Base-by-base conservation (phyloP, 2,888 invertebrate species). In the Drepanosiphum platanoidis region DNA sequence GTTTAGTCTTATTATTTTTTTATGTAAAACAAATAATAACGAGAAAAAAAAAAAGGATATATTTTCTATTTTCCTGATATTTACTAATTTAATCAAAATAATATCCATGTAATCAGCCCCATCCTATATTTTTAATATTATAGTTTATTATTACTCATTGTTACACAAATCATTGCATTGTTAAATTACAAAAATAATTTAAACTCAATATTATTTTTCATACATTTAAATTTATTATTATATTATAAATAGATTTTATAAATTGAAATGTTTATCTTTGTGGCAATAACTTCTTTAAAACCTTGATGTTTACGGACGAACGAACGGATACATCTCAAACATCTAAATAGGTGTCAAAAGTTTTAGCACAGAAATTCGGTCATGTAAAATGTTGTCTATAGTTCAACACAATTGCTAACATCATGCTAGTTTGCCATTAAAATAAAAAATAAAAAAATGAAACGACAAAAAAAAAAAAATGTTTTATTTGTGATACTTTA, bases 371-470 rank as follows among this genome's bases (percentile, higher is more conserved):
- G n/a, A 61, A 22, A 46, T 58, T 81, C 58, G 36, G 8, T 71
- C 52, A 36, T 71, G 30, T 52, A 58, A 81, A 80, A 39, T 71
- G 71, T 81, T 71, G 52, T 81, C 52, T 71, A 42, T 81, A 72
- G 30, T 81, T 80, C 36, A 81, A 71, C 36, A 80, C n/a, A 61
- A 72, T 30, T 80, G 9, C 68, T 77, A 64, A 77, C 61, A 64
- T 75, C 83, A 83, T 83, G 83, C 74, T 74, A 39, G 22, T 42
- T 81, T 83, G 74, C 83, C 83, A 75, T 83, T 83, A 83, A 83
- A 83, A 83, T 66, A 83, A 83, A 83, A 83, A 72, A 70, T 30
- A 81, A 66, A 30, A 1, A n/a, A n/a, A n/a, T 30, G 22, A 22
- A 32, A 71, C 64, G 22, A 72, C 81, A 36, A 81, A 66, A 30